Percentiles rank a stretch among this genome's conserved stretches.
These are phyloP conservation scores for Cerastis rubricosa DNA, from an alignment of 2,888 invertebrate species.

Conservation along the genomic window DNA sequence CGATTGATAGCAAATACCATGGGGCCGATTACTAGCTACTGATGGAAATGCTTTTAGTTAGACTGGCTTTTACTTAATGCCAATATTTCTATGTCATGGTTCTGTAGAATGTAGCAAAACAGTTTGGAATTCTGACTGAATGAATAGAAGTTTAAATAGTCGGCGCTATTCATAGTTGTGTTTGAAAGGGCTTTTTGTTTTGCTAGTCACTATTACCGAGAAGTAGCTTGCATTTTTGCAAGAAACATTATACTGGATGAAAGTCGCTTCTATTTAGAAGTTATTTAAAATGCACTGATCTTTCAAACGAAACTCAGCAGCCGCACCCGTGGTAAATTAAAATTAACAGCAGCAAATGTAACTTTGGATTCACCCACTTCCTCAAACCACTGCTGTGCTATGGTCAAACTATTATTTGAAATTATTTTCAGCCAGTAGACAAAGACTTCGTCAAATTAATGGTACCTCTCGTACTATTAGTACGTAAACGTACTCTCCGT, in stretches of 20 bases:
- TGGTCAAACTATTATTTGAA: too few relatives aligned
- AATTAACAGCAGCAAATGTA: too few relatives aligned
- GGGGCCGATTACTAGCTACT: not conserved
- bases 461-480: too few relatives aligned
- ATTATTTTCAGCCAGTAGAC: too few relatives aligned
- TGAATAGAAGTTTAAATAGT: not conserved
- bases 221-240: not conserved
- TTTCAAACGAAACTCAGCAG: not conserved
- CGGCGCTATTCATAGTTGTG: not conserved
- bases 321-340: too few relatives aligned
- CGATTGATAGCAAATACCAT: slow-evolving; percentile 21
- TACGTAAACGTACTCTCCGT: too few relatives aligned
- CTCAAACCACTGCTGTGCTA: too few relatives aligned
- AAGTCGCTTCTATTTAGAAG: not conserved
- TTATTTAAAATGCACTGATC: not conserved
- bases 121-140: not conserved
- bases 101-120: slow-evolving; percentile 4
- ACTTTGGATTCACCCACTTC: too few relatives aligned
- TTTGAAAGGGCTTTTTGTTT: not conserved
- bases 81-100: slow-evolving; percentile 10
- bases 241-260: not conserved
- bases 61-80: slow-evolving; percentile 20
- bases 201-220: not conserved
- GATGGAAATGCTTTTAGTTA: slow-evolving; percentile 15
- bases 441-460: too few relatives aligned